These are phyloP conservation scores for Pachymerium ferrugineum DNA, from an alignment of 2,888 invertebrate genomes.

Conservation along the genomic window DNA sequence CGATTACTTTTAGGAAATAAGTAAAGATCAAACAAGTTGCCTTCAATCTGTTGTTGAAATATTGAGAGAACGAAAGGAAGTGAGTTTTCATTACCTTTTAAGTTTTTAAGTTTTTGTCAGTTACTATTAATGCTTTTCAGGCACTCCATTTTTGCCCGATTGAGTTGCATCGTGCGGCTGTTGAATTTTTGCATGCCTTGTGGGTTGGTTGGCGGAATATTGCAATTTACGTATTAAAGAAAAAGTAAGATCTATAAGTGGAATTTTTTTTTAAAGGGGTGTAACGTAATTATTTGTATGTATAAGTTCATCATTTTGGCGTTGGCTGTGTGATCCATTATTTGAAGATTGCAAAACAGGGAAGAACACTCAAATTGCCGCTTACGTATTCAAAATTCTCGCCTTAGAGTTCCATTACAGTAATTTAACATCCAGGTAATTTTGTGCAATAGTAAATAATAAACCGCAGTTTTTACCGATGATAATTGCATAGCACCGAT, in stretches of 20 bases:
- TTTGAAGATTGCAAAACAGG: slow-evolving; percentile 21
- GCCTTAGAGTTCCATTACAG: slow-evolving; percentile 28
- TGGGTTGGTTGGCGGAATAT: slow-evolving; percentile 32
- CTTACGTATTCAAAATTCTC: slow-evolving; percentile 27
- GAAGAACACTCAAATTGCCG: slow-evolving; percentile 7
- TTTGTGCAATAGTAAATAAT: background rate
- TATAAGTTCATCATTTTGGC: slow-evolving; percentile 29
- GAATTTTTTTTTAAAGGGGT: background rate
- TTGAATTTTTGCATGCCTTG: slow-evolving; percentile 28
- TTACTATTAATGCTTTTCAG: slow-evolving; percentile 9
- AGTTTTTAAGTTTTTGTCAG: background rate
- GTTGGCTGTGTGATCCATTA: slow-evolving; percentile 30
- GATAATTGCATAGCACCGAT: background rate
- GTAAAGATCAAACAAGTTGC: slow-evolving; percentile 31
- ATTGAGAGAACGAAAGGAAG: slow-evolving; percentile 29
- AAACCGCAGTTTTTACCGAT: background rate
- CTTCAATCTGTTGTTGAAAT: slow-evolving; percentile 29
- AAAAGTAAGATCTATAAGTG: slow-evolving; percentile 10
- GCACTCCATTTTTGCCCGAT: slow-evolving; percentile 28
- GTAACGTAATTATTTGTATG: background rate
- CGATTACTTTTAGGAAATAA: slow-evolving; percentile 6
- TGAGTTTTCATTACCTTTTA: background rate
- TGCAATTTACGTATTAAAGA: slow-evolving; percentile 26
- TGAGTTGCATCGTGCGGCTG: slow-evolving; percentile 25
- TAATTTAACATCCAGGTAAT: slow-evolving; percentile 14